phyloP scores from a whole-genome alignment of 2,888 invertebrate genomes.

The Protonemura montana region DNA sequence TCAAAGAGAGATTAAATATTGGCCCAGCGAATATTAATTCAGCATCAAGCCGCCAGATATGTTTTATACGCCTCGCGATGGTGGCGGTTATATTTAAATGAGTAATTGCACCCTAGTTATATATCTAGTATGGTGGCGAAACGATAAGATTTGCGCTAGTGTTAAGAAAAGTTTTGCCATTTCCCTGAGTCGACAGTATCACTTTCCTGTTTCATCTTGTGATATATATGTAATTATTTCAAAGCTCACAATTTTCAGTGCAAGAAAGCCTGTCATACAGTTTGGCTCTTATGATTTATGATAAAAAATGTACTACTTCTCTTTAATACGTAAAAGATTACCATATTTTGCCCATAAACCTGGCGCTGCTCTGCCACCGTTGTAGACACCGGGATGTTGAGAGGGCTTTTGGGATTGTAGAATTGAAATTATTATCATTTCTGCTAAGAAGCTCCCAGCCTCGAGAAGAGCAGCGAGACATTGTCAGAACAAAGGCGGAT shows the following conservation, averaged over 20 bases:
- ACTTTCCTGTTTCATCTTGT: conserved; percentile 17
- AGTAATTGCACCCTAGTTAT: neutral
- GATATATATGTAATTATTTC: conserved; percentile 8
- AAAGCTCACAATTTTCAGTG: conserved; percentile 22
- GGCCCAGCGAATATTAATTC: neutral
- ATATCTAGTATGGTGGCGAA: neutral
- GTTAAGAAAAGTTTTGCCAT: conserved; percentile 12
- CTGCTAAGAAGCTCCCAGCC: neutral
- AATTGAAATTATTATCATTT: neutral
- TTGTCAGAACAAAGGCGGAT: neutral
- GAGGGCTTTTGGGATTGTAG: neutral
- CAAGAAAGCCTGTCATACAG: conserved; percentile 26
- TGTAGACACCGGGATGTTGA: neutral
- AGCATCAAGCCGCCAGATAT: neutral
- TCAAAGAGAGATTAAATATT: conserved; percentile 7
- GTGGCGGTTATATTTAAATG: neutral
- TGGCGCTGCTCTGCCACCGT: neutral
- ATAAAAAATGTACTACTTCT: conserved; percentile 43
- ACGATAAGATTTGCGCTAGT: neutral
- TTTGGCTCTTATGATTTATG: conserved; percentile 43
- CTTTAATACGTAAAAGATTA: conserved; percentile 44
- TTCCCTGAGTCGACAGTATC: conserved; percentile 7
- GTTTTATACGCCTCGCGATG: neutral
- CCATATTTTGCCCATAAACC: conserved; percentile 45
- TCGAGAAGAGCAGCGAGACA: neutral